These are phyloP conservation scores for Chalcis sispes DNA, from an alignment of 2,888 invertebrate species.

Conservation along the genomic window DNA sequence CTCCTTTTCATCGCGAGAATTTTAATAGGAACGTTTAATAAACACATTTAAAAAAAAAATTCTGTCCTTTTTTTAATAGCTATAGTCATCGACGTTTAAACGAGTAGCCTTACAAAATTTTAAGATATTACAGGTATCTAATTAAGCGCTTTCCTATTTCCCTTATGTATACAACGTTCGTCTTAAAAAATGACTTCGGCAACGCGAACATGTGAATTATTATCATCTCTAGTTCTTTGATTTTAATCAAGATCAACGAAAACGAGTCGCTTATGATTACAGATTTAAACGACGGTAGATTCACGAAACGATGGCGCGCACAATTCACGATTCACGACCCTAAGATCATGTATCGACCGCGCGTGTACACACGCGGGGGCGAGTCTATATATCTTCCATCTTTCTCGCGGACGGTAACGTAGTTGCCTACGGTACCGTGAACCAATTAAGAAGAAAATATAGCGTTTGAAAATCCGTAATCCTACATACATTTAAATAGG, in stretches of 20 bases:
- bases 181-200: background rate
- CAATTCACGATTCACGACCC: slow-evolving; percentile 2
- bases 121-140: background rate
- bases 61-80: background rate
- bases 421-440: slow-evolving; percentile 65
- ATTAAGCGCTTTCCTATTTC: slow-evolving; percentile 21
- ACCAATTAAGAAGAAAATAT: slow-evolving; percentile 35
- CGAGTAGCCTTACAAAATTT: too few relatives aligned
- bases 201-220: too few relatives aligned
- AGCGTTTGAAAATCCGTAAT: background rate
- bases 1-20: slow-evolving; percentile 25
- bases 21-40: slow-evolving; percentile 41
- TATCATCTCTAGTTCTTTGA: slow-evolving; percentile 4
- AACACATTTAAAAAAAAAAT: slow-evolving; percentile 62
- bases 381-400: background rate
- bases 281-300: background rate
- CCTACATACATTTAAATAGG: too few relatives aligned
- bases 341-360: slow-evolving; percentile 57
- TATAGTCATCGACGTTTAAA: too few relatives aligned
- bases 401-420: slow-evolving; percentile 65
- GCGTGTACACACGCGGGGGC: slow-evolving; percentile 9
- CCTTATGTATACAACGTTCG: slow-evolving; percentile 2
- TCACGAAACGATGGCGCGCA: background rate
- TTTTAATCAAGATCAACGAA: background rate
- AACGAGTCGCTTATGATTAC: too few relatives aligned